These are phyloP conservation scores for Zoanthus solanderi DNA, from an alignment of 92 coral and sea anemone genomes.

Conservation along the genomic window DNA sequence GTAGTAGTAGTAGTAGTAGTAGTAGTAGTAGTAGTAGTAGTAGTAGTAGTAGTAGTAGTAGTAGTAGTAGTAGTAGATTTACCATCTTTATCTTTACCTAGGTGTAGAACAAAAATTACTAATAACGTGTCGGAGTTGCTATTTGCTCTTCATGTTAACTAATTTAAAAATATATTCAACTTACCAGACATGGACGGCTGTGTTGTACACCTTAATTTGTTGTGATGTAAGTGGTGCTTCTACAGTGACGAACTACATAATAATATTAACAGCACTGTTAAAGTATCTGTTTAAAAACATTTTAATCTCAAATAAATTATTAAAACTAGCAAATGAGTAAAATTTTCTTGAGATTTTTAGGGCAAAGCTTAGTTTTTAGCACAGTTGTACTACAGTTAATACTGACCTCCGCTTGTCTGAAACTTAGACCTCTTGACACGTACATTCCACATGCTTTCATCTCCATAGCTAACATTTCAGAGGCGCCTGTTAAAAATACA, in stretches of 20 bases:
- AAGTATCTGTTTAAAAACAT: background rate
- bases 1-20: too few relatives aligned
- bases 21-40: too few relatives aligned
- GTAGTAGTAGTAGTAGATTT: too few relatives aligned
- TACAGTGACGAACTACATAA: slow-evolving; percentile 83
- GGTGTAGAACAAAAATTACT: too few relatives aligned
- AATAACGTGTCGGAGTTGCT: too few relatives aligned
- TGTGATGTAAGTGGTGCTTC: slow-evolving; percentile 82
- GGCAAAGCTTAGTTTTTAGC: too few relatives aligned
- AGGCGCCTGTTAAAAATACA: slow-evolving; percentile 74
- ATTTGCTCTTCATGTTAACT: too few relatives aligned
- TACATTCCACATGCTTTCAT: slow-evolving; percentile 99
- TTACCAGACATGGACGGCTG: slow-evolving; percentile 97
- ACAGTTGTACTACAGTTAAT: too few relatives aligned
- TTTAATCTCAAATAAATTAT: background rate
- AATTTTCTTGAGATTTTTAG: background rate
- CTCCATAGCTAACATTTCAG: slow-evolving; percentile 99
- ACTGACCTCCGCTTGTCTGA: slow-evolving; percentile 95
- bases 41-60: too few relatives aligned
- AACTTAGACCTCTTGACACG: slow-evolving; percentile 96
- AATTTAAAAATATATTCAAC: background rate
- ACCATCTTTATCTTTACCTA: too few relatives aligned
- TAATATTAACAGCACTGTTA: background rate
- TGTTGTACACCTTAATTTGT: slow-evolving; percentile 87
- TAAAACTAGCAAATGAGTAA: background rate